phyloP scores from a whole-genome alignment of 2,888 invertebrate genomes.

The Volucella inflata region DNA sequence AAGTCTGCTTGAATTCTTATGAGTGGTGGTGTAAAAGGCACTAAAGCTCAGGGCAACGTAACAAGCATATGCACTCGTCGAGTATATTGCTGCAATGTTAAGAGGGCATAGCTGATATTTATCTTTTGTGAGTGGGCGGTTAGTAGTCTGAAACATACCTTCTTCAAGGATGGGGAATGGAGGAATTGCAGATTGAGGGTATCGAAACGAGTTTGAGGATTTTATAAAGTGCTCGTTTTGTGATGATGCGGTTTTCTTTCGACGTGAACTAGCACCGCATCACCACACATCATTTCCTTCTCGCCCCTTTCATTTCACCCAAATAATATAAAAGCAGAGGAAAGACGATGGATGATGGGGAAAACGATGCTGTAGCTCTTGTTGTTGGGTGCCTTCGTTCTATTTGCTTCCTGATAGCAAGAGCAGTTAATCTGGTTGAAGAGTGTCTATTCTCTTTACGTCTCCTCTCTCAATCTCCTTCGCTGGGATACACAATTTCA shows the following conservation, averaged over 20 bases:
- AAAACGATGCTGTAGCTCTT: conserved; percentile 35
- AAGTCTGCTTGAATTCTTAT: conserved; percentile 29
- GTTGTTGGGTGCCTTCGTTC: conserved; percentile 44
- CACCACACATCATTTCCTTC: conserved; percentile 38
- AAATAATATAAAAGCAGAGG: background rate
- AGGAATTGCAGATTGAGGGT: conserved; percentile 58
- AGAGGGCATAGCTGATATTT: conserved; percentile 26
- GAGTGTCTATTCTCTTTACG: conserved; percentile 31
- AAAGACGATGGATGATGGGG: background rate
- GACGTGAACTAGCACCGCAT: conserved; percentile 67
- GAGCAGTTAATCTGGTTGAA: conserved; percentile 75
- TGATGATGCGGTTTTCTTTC: conserved; percentile 75
- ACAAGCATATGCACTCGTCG: conserved; percentile 66
- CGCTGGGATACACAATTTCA: background rate
- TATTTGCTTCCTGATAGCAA: conserved; percentile 74
- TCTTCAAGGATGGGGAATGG: background rate
- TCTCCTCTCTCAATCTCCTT: conserved; percentile 6
- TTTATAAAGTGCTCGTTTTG: conserved; percentile 75
- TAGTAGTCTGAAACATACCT: background rate
- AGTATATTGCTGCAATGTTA: conserved; percentile 33
- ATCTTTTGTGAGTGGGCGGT: conserved; percentile 51
- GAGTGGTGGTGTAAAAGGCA: conserved; percentile 38
- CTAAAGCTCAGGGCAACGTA: conserved; percentile 68
- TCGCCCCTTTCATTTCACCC: conserved; percentile 19
- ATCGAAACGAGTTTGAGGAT: conserved; percentile 73